Conservation (phyloP, 2,888 invertebrate species). For the Drosophila siamana region DNA sequence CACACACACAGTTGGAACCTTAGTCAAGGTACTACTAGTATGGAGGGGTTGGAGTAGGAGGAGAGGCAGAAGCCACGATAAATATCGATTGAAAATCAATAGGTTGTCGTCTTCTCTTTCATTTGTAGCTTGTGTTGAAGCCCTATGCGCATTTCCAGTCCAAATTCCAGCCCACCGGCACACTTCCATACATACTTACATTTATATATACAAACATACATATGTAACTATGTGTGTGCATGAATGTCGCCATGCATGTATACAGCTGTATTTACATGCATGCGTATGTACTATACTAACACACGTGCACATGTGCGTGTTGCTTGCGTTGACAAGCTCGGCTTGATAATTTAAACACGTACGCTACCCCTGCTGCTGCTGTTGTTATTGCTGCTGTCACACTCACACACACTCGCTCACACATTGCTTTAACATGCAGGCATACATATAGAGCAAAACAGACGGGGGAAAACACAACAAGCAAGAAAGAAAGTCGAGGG, state of each 20-base stretch:
- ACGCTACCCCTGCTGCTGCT: slow-evolving; percentile 49
- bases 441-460: slow-evolving; percentile 75
- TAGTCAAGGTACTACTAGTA: slow-evolving; percentile 12
- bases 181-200: neutral
- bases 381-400: neutral
- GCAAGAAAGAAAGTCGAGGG: neutral
- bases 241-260: slow-evolving; percentile 25
- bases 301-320: slow-evolving; percentile 60
- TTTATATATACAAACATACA: neutral
- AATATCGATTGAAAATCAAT: slow-evolving; percentile 79
- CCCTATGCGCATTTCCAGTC: slow-evolving; percentile 58
- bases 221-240: slow-evolving; percentile 17
- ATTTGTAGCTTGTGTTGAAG: slow-evolving; percentile 50
- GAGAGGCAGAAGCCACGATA: slow-evolving; percentile 45
- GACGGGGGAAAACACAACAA: slow-evolving; percentile 59
- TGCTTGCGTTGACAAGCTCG: slow-evolving; percentile 70
- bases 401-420: slow-evolving; percentile 26
- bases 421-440: slow-evolving; percentile 7
- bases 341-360: slow-evolving; percentile 80
- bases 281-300: slow-evolving; percentile 21
- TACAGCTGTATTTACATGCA: slow-evolving; percentile 19
- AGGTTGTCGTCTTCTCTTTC: slow-evolving; percentile 44
- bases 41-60: neutral
- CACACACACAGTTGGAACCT: slow-evolving; percentile 42
- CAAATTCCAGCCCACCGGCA: slow-evolving; percentile 55